Base-by-base conservation (phyloP, 2,888 invertebrate species). In the Trachelus iudaicus region DNA sequence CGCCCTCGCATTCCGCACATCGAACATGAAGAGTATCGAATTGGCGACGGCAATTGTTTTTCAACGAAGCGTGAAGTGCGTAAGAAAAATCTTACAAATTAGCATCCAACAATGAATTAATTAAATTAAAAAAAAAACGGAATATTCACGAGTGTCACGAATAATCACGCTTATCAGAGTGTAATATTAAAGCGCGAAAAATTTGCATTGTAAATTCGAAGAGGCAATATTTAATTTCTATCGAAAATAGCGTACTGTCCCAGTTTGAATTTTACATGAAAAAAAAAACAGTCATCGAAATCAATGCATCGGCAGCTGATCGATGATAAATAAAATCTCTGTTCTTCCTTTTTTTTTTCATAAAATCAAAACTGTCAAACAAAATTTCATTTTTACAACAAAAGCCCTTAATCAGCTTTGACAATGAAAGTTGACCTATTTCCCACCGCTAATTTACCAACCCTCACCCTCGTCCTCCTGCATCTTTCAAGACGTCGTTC, bases 401-500 rank as follows among this genome's bases (percentile, higher is more conserved):
- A 56, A 9, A 56, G 56, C 23, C 9, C 9, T 83, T 87, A 86
- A 87, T 87, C 82, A 86, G 80, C 80, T 83, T 84, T 81, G 84
- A 82, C 81, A 80, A 80, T 81, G 81, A 77, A 83, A 81, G 78
- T 82, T 23, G 23, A 15, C 23, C 56, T 56, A 81, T 81, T 82
- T 76, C 75, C n/a, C 76, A 71, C 68, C 81, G 81, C 82, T 85
- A 84, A 87, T 84, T 79, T 79, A 79, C 79, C 81, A 82, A 79
- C 81, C 81, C 81, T 79, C 82, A 82, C 83, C 82, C 79, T 79
- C 77, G 81, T 73, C 77, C 80, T 79, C 69, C 76, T 86, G 84
- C 86, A 86, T 87, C 82, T 87, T 87, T 86, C 80, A 86, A 78
- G 80, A 79, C 77, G 76, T 71, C 69, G 40, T 71, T 12, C 69